Evolutionary conservation across 2,113 vertebrate species (phyloP).

Genomic region (Gila orcuttii): DNA sequence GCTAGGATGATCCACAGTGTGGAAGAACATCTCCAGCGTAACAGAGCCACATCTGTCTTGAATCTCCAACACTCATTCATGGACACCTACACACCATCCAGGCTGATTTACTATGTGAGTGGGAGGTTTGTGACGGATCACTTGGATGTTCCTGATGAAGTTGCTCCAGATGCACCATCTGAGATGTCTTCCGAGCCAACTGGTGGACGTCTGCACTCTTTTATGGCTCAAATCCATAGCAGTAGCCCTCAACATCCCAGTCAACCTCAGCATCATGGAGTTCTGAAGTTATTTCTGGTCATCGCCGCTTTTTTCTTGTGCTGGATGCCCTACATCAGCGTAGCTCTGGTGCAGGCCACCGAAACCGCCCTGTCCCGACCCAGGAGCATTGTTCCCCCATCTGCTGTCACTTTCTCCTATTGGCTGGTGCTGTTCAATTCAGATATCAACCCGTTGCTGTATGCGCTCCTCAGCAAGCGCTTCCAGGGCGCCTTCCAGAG

Average conservation of each 20-base stretch:
- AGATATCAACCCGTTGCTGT: constrained; percentile 81
- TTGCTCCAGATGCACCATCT: constrained; percentile 37
- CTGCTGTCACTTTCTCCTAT: constrained; percentile 76
- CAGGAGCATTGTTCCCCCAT: constrained; percentile 68
- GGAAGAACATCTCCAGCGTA: constrained; percentile 76
- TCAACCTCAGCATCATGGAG: constrained; percentile 65
- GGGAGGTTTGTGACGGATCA: constrained; percentile 69
- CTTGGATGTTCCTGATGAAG: constrained; percentile 24
- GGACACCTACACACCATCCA: constrained; percentile 65
- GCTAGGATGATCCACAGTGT: constrained; percentile 77
- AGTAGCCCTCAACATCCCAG: constrained; percentile 40
- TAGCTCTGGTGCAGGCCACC: constrained; percentile 75
- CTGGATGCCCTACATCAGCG: constrained; percentile 79
- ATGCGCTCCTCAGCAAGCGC: constrained; percentile 80
- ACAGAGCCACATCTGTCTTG: constrained; percentile 49
- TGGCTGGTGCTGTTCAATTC: constrained; percentile 81
- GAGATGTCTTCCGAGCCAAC: constrained; percentile 30
- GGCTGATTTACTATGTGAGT: constrained; percentile 73
- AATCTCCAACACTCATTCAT: constrained; percentile 40
- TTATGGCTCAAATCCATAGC: constrained; percentile 60
- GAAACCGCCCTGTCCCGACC: constrained; percentile 70
- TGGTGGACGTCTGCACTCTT: constrained; percentile 61
- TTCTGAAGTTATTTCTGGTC: constrained; percentile 77
- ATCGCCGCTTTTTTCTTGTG: constrained; percentile 79
- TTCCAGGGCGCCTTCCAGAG: constrained; percentile 76